These are phyloP conservation scores for Eptesicus fuscus DNA, from an alignment of 2,113 vertebrate genomes.

Conservation along the genomic window DNA sequence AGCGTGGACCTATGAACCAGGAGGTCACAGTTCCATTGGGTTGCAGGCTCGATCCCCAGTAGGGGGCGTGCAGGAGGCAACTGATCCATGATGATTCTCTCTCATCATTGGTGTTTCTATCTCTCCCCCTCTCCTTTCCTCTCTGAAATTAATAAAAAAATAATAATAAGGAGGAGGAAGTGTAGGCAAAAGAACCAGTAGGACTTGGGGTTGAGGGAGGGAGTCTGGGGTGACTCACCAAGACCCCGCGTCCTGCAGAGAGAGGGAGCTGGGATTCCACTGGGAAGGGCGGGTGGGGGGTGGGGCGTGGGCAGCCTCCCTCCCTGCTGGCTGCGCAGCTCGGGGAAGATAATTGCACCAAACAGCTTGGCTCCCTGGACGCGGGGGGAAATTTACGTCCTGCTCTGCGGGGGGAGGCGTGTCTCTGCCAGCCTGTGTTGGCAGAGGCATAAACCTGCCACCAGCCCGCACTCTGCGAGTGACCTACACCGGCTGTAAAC, in stretches of 20 bases:
- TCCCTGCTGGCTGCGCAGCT: conserved; percentile 14
- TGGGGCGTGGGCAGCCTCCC: background rate
- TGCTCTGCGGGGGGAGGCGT: conserved; percentile 52
- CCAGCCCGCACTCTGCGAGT: conserved; percentile 71
- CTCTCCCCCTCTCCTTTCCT: no score
- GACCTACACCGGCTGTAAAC: conserved; percentile 72
- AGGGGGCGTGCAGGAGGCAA: no score
- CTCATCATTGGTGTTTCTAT: no score
- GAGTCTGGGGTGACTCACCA: background rate
- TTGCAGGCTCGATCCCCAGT: no score
- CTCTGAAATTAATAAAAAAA: no score
- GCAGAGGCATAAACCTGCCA: conserved; percentile 80
- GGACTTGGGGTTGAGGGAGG: background rate
- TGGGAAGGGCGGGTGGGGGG: background rate
- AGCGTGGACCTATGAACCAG: no score
- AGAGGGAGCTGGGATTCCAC: background rate
- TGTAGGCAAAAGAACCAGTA: background rate
- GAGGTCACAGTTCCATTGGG: no score
- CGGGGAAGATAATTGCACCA: conserved; percentile 68
- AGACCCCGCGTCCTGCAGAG: background rate
- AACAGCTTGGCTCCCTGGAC: conserved; percentile 74
- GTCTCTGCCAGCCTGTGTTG: conserved; percentile 73
- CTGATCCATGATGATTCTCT: no score
- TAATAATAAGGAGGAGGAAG: background rate
- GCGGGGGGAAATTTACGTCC: conserved; percentile 74